phyloP scores from a whole-genome alignment of 2,888 invertebrate genomes.

The Synergus japonicus region DNA sequence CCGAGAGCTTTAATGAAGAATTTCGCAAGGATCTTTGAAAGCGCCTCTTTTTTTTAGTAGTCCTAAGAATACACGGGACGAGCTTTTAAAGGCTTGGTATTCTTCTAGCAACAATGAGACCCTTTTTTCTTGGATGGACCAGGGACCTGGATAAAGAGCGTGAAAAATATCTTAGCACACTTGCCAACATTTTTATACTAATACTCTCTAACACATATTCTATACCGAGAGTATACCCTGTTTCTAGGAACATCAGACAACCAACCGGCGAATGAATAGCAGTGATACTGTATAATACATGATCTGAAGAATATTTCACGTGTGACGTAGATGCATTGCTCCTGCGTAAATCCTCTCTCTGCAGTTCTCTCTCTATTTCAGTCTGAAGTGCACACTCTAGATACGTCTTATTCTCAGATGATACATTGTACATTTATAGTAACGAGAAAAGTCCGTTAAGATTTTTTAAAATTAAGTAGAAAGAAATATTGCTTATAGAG shows the following conservation, averaged over 20 bases:
- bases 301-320: not conserved
- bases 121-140: not conserved
- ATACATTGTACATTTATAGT: not conserved
- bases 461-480: not conserved
- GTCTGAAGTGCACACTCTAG: not conserved
- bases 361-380: not conserved
- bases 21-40: slow-evolving; percentile 7
- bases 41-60: not conserved
- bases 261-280: not conserved
- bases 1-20: slow-evolving; percentile 8
- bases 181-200: not conserved
- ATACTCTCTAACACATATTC: too few relatives aligned
- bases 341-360: not conserved
- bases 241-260: not conserved
- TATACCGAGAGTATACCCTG: not conserved
- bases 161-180: slow-evolving; percentile 12
- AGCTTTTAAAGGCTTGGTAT: not conserved
- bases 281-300: not conserved
- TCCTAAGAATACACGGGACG: not conserved
- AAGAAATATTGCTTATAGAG: not conserved
- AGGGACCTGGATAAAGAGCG: not conserved
- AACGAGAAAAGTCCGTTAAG: not conserved
- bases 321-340: not conserved
- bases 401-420: not conserved
- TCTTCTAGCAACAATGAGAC: not conserved